phyloP scores from a whole-genome alignment of 1,140 invertebrate genomes.

The Tribolium madens region DNA sequence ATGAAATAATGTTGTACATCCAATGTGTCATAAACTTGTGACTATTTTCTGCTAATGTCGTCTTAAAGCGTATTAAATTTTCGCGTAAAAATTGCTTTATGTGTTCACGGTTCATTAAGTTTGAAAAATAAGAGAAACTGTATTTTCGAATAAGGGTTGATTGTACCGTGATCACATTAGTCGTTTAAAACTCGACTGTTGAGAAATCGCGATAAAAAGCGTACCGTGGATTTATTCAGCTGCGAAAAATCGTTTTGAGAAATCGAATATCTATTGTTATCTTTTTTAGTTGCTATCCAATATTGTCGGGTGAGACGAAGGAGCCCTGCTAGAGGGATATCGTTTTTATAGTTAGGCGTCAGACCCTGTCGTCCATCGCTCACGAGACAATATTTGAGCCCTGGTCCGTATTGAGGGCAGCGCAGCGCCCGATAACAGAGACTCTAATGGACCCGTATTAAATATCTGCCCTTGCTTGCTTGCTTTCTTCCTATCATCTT shows the following conservation, averaged over 20 bases:
- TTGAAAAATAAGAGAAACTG: neutral
- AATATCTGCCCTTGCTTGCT: conserved; percentile 56
- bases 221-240: conserved; percentile 25
- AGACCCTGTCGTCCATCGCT: conserved; percentile 18
- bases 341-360: conserved; percentile 41
- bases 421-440: conserved; percentile 47
- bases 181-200: conserved; percentile 2
- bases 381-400: conserved; percentile 42
- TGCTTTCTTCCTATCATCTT: conserved; percentile 59
- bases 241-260: conserved; percentile 35
- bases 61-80: neutral
- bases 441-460: conserved; percentile 60
- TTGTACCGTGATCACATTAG: neutral
- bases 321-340: conserved; percentile 31
- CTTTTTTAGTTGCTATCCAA: conserved; percentile 37
- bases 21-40: too few species aligned
- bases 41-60: too few species aligned
- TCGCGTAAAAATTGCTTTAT: neutral
- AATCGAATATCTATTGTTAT: conserved; percentile 38
- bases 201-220: conserved; percentile 5
- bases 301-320: conserved; percentile 26
- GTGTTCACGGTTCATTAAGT: neutral
- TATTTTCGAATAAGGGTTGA: neutral
- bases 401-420: conserved; percentile 34
- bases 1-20: too few species aligned